These are phyloP conservation scores for Apamea crenata DNA, from an alignment of 2,888 invertebrate genomes.

Conservation along the genomic window DNA sequence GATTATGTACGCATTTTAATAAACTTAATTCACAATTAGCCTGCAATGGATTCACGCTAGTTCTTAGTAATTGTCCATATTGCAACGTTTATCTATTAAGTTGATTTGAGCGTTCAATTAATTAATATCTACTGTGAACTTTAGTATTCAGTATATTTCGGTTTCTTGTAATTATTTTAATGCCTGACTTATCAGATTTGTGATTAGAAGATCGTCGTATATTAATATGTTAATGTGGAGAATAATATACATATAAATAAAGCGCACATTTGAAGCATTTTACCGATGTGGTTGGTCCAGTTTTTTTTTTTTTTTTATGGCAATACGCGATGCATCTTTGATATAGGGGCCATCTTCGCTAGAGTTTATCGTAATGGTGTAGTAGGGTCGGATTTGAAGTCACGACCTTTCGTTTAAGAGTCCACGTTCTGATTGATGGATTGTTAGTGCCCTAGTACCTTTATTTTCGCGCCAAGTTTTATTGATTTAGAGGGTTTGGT, in stretches of 20 bases:
- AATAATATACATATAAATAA: constrained; percentile 45
- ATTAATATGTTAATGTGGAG: constrained; percentile 57
- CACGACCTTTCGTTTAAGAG: constrained; percentile 55
- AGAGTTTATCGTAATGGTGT: constrained; percentile 34
- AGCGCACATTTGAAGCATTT: constrained; percentile 49
- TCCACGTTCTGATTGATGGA: constrained; percentile 48
- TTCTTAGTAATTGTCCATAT: constrained; percentile 52
- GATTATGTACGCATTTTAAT: constrained; percentile 59
- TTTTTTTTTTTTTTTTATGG: constrained; percentile 18
- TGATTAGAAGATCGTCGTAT: constrained; percentile 52
- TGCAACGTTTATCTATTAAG: constrained; percentile 58
- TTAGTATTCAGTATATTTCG: constrained; percentile 54
- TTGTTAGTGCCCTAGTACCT: constrained; percentile 21
- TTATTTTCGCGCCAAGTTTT: constrained; percentile 63
- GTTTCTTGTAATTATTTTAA: constrained; percentile 60
- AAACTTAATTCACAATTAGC: constrained; percentile 50
- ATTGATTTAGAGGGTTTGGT: background rate
- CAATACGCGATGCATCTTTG: constrained; percentile 18
- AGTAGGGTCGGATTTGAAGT: constrained; percentile 46
- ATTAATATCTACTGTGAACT: constrained; percentile 62
- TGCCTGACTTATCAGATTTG: constrained; percentile 59
- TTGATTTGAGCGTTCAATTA: constrained; percentile 62
- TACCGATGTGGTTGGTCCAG: constrained; percentile 36
- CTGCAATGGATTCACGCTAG: constrained; percentile 60
- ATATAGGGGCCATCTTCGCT: background rate